phyloP scores from a whole-genome alignment of 2,113 vertebrate species.

The Ondatra zibethicus region DNA sequence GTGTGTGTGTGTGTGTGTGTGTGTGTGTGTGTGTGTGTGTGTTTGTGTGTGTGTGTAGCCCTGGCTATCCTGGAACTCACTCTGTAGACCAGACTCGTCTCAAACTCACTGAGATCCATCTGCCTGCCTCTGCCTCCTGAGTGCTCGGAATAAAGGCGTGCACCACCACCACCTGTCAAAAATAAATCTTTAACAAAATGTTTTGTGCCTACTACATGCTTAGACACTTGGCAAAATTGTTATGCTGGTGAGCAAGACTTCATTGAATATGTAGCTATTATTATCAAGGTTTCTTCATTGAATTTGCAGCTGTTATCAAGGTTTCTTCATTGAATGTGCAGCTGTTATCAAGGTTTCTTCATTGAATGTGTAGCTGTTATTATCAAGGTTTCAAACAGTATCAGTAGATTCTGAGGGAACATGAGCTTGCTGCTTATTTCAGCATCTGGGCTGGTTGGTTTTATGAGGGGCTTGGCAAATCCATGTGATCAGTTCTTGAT shows the following conservation, averaged over 20 bases:
- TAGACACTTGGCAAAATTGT: neutral
- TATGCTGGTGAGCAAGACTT: neutral
- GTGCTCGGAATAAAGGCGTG: neutral
- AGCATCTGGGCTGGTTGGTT: neutral
- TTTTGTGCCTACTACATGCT: neutral
- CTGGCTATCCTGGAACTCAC: neutral
- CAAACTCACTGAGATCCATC: neutral
- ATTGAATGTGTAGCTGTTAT: neutral
- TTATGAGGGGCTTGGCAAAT: slow-evolving; percentile 10
- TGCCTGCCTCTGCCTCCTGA: neutral
- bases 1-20: too few relatives aligned
- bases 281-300: too few relatives aligned
- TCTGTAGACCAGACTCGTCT: neutral
- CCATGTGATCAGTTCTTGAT: slow-evolving; percentile 14
- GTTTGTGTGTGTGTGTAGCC: too few relatives aligned
- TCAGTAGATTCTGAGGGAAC: neutral
- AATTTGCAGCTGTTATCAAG: too few relatives aligned
- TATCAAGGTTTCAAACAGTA: neutral
- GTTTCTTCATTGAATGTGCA: too few relatives aligned
- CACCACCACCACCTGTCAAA: neutral
- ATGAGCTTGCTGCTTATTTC: neutral
- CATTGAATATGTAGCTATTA: neutral
- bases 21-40: too few relatives aligned
- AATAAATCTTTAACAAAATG: neutral
- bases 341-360: neutral